These are phyloP conservation scores for Vicugna pacos DNA, from an alignment of 2,113 vertebrate genomes.

Conservation along the genomic window DNA sequence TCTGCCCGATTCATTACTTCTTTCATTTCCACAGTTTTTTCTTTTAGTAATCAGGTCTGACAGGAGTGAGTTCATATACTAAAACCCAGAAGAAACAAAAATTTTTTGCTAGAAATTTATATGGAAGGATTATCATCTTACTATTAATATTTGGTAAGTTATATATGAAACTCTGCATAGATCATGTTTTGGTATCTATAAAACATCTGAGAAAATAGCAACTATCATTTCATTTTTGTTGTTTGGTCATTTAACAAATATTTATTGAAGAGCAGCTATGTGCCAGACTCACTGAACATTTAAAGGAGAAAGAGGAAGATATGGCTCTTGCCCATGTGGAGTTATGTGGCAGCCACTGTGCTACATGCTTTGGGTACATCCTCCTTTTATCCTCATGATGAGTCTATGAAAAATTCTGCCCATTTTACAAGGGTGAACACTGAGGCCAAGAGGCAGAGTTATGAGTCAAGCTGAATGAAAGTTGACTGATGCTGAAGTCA, in stretches of 20 bases:
- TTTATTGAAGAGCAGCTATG: background rate
- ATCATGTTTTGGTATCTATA: background rate
- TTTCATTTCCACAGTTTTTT: background rate
- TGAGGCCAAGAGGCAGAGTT: background rate
- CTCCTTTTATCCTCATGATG: background rate
- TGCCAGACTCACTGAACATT: background rate
- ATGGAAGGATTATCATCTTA: background rate
- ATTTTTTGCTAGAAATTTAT: background rate
- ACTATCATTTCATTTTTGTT: background rate
- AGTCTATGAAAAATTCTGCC: background rate
- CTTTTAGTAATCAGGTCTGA: background rate
- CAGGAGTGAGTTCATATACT: background rate
- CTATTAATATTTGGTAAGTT: background rate
- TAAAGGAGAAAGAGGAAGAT: background rate
- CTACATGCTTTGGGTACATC: background rate
- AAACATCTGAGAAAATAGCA: conserved; percentile 15
- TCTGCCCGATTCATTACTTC: background rate
- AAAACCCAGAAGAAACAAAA: background rate
- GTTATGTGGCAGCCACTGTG: background rate
- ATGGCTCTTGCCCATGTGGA: accelerated
- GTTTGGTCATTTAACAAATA: background rate
- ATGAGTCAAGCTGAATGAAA: background rate
- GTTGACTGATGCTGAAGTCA: background rate
- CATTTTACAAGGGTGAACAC: background rate
- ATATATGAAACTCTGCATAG: background rate